Evolutionary conservation across 2,888 invertebrate genomes (phyloP), one percentile per base, ranked within the genome.

Genomic region (Eupeodes luniger): DNA sequence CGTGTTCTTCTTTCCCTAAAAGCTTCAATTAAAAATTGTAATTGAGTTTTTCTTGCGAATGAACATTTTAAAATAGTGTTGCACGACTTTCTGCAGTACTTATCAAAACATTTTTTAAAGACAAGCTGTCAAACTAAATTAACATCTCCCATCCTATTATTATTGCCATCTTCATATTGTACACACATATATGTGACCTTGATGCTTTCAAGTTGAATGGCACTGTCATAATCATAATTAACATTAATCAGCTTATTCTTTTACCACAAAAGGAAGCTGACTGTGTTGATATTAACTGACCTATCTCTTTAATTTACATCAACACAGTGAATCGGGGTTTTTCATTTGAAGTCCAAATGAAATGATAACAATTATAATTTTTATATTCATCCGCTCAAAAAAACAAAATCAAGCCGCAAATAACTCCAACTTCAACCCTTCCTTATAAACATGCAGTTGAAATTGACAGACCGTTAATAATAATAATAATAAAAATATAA

Each of bases 401-500:
- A 62, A 40, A 47, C 11, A 14, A 55, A 53, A 62, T 51, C 47
- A 47, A 62, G 2, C 62, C 12, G 6, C 62, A 55, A 27, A 27
- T 49, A 62, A 62, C 67, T 16, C 59, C 51, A 36, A 55, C 70
- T 44, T 49, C 49, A 69, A 12, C 70, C 55, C 72, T 59, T 57
- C 14, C 55, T 64, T 47, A 10, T 12, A 19, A 16, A 27, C 27
- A 27, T 55, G 14, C 10, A 47, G 16, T 62, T 64, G 19, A 5
- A 70, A 66, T 61, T 49, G 72, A 27, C 19, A 34, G 74, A 55
- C 40, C 69, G 69, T 83, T 83, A 74, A 53, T 77, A 76, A 57
- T 78, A 76, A 57, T 78, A 82, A 70, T 86, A 59, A 27, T 27
- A 27, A 27, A 27, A 40, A 40, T 7, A 59, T 59, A 86, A 86